phyloP scores from a whole-genome alignment of 1,140 invertebrate genomes.

The Berghia stephanieae region DNA sequence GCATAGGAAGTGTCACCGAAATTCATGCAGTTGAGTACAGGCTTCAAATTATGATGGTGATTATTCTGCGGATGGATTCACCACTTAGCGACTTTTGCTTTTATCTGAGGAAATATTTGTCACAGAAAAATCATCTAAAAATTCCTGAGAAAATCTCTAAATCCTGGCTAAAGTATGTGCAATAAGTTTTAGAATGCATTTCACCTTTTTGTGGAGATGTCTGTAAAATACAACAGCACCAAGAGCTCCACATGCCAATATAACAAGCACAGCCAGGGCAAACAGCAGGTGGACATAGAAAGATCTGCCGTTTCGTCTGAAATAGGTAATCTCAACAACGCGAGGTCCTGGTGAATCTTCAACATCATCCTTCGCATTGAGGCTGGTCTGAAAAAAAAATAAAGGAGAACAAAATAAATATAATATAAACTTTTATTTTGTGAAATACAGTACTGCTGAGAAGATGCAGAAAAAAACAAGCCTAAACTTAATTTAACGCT shows the following conservation, averaged over 20 bases:
- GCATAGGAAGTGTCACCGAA: neutral
- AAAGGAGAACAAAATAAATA: no score
- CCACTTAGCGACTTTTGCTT: no score
- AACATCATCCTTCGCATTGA: slow-evolving; percentile 33
- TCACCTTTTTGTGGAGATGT: slow-evolving; percentile 73
- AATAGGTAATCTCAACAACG: slow-evolving; percentile 41
- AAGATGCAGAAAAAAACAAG: no score
- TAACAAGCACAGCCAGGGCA: slow-evolving; percentile 77
- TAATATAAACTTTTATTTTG: no score
- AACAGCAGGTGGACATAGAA: slow-evolving; percentile 74
- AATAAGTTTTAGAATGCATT: neutral
- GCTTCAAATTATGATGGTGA: no score
- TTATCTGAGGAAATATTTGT: neutral
- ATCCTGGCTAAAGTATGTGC: neutral
- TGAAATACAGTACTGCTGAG: no score
- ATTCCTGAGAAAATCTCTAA: neutral
- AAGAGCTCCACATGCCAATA: slow-evolving; percentile 79
- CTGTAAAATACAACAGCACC: slow-evolving; percentile 81
- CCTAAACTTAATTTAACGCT: no score
- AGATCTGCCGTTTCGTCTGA: slow-evolving; percentile 30
- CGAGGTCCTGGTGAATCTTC: slow-evolving; percentile 23
- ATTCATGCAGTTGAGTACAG: neutral
- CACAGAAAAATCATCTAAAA: neutral
- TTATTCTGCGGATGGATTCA: no score
- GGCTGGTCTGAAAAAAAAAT: slow-evolving; percentile 42